Evolutionary conservation across 30 jellyfish, hydroid and myxozoan genomes (phyloP), one percentile per base, ranked within the genome.

Genomic region (Euphysa ruthae): DNA sequence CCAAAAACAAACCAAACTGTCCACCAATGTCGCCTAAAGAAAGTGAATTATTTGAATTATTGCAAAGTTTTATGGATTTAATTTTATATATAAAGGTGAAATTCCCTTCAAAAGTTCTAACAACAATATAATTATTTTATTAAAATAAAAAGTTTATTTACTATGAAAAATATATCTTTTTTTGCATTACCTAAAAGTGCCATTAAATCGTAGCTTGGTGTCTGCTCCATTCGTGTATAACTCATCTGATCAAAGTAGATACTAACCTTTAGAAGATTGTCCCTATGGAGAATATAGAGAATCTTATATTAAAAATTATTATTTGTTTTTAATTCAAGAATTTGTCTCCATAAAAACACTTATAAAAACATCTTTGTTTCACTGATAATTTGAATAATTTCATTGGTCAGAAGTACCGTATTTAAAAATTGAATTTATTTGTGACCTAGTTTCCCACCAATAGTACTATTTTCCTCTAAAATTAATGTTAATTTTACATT

Each of bases 11-110:
- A 8, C 96, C 96, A 7, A 86, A 74, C 68, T 78, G 96, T 8
- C 96, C 96, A 42, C 96, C 96, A 74, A 86, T 73, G 65, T 86
- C 94, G 24, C 96, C 96, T 86, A 49, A 19, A 60, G 27, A 19
- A 5, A 16, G 26, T 18, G 15, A 4, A 56, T 3, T 5, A n/a
- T n/a, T 2, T n/a, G 60, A n/a, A 38, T 38, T 38, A 38, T 38
- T 8, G 12, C 12, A 38, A 38, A 8, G n/a, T 8, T 8, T 8
- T n/a, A 12, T 8, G 14, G 12, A n/a, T 8, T 38, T 8, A 38
- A 8, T 8, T 38, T 12, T n/a, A 38, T n/a, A 8, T 38, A 38
- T 8, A 8, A 38, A 38, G 12, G 52, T 8, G 12, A 38, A 12
- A 38, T 38, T 38, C 12, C 52, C 52, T 38, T 8, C 52, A 38